Evolutionary conservation across 2,797 vertebrate genomes (phyloP).

Genomic region (Parotocinclus haroldoi): DNA sequence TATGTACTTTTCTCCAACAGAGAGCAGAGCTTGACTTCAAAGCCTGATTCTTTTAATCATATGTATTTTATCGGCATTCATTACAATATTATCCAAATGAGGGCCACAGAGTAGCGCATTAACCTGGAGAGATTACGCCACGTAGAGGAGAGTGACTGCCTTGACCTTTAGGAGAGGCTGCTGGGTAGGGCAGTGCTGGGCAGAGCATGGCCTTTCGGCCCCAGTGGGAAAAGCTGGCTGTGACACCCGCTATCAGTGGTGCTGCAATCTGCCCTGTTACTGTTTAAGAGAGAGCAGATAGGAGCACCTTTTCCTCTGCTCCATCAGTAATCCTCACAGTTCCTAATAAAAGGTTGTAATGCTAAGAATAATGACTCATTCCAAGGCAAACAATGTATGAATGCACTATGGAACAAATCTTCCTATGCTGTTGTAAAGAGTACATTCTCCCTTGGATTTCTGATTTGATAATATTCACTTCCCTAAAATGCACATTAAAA

Average conservation of each 20-base stretch:
- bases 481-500: background rate
- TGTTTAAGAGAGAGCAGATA: slow-evolving; percentile 19
- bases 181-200: slow-evolving; percentile 47
- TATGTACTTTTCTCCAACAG: slow-evolving; percentile 74
- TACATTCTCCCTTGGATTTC: background rate
- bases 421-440: no score
- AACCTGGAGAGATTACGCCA: slow-evolving; percentile 64
- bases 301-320: background rate
- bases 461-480: background rate
- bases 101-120: slow-evolving; percentile 56
- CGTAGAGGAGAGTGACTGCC: slow-evolving; percentile 45
- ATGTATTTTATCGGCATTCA: slow-evolving; percentile 64
- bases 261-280: slow-evolving; percentile 22
- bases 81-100: slow-evolving; percentile 71
- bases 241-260: slow-evolving; percentile 33
- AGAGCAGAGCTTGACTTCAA: slow-evolving; percentile 64
- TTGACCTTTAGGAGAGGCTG: slow-evolving; percentile 53
- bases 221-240: slow-evolving; percentile 45
- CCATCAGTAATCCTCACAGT: slow-evolving; percentile 2
- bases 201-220: slow-evolving; percentile 49
- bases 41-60: slow-evolving; percentile 59
- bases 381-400: background rate
- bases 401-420: no score
- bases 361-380: background rate
- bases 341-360: background rate